Percentiles rank a stretch among this genome's conserved stretches.
Conservation (phyloP, 92 coral and sea anemone species). For the Actinernus sp. region DNA sequence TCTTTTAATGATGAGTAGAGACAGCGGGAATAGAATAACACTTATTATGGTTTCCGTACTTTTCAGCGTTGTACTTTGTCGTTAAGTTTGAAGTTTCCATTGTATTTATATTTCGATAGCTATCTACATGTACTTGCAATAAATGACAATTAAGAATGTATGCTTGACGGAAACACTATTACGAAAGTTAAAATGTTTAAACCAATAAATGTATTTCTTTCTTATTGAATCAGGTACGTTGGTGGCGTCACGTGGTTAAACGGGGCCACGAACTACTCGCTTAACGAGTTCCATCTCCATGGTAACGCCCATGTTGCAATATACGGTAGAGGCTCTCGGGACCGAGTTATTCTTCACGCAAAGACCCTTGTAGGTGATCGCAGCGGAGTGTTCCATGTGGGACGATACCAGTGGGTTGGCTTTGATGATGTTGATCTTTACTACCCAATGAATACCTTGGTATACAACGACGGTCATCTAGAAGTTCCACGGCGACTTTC, state of each 20-base stretch:
- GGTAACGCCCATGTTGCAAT: slow-evolving; percentile 96
- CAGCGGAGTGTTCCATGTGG: slow-evolving; percentile 90
- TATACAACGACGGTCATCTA: slow-evolving; percentile 76
- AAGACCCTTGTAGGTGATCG: slow-evolving; percentile 91
- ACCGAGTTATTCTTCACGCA: slow-evolving; percentile 69
- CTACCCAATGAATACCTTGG: slow-evolving; percentile 91
- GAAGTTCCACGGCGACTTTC: slow-evolving; percentile 89
- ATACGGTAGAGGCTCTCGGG: slow-evolving; percentile 88
- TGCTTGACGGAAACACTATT: too few relatives aligned
- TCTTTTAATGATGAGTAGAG: too few relatives aligned
- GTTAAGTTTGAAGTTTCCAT: too few relatives aligned
- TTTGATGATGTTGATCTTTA: slow-evolving; percentile 87
- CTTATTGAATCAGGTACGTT: slow-evolving; percentile 23
- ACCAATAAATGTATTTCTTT: neutral
- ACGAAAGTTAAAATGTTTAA: too few relatives aligned
- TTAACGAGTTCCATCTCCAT: slow-evolving; percentile 91
- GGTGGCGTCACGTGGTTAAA: slow-evolving; percentile 97
- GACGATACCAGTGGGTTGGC: slow-evolving; percentile 83
- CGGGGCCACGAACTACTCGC: slow-evolving; percentile 70
- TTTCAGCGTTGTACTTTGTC: too few relatives aligned
- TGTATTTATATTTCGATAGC: too few relatives aligned
- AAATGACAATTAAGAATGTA: too few relatives aligned
- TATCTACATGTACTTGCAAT: too few relatives aligned
- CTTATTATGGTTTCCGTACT: too few relatives aligned
- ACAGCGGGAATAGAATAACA: too few relatives aligned